Base-by-base conservation (phyloP, 2,888 invertebrate species). In the Oeneis ivallda region DNA sequence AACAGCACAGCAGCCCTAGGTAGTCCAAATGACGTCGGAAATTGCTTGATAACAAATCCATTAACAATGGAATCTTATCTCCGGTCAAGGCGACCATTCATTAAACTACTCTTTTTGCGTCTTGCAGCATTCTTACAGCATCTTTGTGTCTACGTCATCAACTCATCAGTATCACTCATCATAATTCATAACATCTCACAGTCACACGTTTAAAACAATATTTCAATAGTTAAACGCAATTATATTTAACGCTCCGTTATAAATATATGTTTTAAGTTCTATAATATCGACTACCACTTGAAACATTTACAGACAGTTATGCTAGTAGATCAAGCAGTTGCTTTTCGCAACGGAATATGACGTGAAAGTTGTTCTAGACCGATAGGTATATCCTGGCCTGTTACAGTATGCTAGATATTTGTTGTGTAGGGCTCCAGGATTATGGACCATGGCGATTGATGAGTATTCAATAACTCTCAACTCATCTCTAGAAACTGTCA, bases 31-130 rank as follows among this genome's bases (percentile, higher is more conserved):
- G 68, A 70, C 65, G 67, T 61, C 62, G 56, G 41, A 65, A 65
- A 65, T 65, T 45, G 49, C 37, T 64, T 58, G 69, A 67, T 70
- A 65, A 65, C 65, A 63, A 64, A 60, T 2, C 49, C 45, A 69
- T 71, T 72, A 70, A 74, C 73, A 74, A 75, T 75, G 71, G 70
- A 72, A 71, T 75, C 76, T 72, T 69, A 71, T 67, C 74, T 70
- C 70, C 74, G 76, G 80, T 82, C 80, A 83, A 83, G 79, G 78
- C 75, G 64, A 71, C 47, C 62, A 4, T 2, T 41, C 19, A 19
- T 56, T 15, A 53, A 2, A 19, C 19, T 59, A 66, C 62, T 72
- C 69, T 68, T 74, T 75, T 79, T 73, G 75, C 67, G 67, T 67
- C 62, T 63, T 57, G 58, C 32, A 54, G 11, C 45, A 43, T 34